A percentile compares a stretch with the other conserved stretches of the same genome.
phyloP scores from a whole-genome alignment of 1,140 invertebrate species.

The Spodoptera frugiperda region DNA sequence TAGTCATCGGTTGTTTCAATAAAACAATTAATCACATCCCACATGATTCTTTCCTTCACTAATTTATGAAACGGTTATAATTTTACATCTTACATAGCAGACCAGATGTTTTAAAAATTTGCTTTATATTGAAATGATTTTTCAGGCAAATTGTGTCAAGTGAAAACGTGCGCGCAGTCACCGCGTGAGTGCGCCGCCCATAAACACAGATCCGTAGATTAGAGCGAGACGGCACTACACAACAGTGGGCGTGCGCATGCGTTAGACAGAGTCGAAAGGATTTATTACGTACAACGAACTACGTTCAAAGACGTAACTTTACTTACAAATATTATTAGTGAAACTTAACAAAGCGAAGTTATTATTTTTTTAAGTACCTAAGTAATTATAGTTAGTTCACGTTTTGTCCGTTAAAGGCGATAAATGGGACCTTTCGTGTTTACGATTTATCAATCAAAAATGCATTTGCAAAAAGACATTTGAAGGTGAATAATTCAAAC shows the following conservation, averaged over 20 bases:
- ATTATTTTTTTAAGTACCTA: background rate
- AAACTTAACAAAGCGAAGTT: background rate
- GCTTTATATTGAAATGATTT: background rate
- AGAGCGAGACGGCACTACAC: slow-evolving; percentile 66
- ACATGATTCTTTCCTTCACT: background rate
- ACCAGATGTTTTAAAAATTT: background rate
- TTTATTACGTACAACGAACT: slow-evolving; percentile 23
- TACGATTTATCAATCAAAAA: too few relatives aligned
- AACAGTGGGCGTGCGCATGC: slow-evolving; percentile 36
- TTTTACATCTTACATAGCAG: background rate
- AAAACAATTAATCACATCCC: slow-evolving; percentile 25
- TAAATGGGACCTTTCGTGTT: background rate
- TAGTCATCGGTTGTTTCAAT: slow-evolving; percentile 5
- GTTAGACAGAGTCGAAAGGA: slow-evolving; percentile 58
- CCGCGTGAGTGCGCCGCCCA: slow-evolving; percentile 70
- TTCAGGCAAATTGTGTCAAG: slow-evolving; percentile 45
- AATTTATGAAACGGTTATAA: background rate
- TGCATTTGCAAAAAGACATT: too few relatives aligned
- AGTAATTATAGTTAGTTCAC: background rate
- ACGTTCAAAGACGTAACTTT: slow-evolving; percentile 35
- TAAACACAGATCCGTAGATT: slow-evolving; percentile 69
- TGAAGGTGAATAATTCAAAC: too few relatives aligned
- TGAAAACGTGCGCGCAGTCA: slow-evolving; percentile 61
- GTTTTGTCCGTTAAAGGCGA: background rate
- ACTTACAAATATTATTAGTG: background rate